Evolutionary conservation across 2,888 invertebrate species (phyloP).

Genomic region (Molanna angustata): DNA sequence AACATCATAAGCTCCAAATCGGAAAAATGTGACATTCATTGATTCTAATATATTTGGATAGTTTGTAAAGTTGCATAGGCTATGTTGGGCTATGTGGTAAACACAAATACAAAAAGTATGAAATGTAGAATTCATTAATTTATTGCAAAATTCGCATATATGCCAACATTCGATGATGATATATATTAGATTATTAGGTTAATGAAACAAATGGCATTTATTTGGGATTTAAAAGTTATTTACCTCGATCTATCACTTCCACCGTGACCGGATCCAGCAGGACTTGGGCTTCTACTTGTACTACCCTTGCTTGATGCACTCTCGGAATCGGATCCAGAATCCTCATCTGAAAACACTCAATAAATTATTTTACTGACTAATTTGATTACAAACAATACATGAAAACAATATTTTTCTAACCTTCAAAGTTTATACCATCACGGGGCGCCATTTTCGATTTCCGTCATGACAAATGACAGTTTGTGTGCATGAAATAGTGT

Average conservation of each 20-base stretch:
- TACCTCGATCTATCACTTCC: conserved; percentile 31
- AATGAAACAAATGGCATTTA: too few species aligned
- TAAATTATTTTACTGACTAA: not conserved
- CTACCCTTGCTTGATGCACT: conserved; percentile 48
- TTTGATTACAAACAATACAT: not conserved
- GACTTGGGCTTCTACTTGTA: conserved; percentile 48
- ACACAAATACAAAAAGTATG: too few species aligned
- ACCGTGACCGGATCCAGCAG: conserved; percentile 46
- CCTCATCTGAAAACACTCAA: conserved; percentile 40
- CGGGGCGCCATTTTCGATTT: conserved; percentile 19
- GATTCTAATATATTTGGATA: too few species aligned
- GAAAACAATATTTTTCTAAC: conserved; percentile 15
- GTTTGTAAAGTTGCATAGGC: too few species aligned
- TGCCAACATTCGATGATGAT: too few species aligned
- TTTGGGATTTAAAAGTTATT: not conserved
- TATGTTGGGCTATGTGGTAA: too few species aligned
- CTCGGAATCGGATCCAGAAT: conserved; percentile 53
- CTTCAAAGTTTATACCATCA: conserved; percentile 15
- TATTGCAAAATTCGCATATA: too few species aligned
- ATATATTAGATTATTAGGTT: not conserved
- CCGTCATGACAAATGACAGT: conserved; percentile 1
- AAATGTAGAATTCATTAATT: too few species aligned
- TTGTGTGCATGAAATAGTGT: not conserved
- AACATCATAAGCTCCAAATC: too few species aligned
- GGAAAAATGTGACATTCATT: too few species aligned